Evolutionary conservation across 2,113 vertebrate genomes (phyloP), one percentile per base, ranked within the genome.

Genomic region (Clinocottus analis): DNA sequence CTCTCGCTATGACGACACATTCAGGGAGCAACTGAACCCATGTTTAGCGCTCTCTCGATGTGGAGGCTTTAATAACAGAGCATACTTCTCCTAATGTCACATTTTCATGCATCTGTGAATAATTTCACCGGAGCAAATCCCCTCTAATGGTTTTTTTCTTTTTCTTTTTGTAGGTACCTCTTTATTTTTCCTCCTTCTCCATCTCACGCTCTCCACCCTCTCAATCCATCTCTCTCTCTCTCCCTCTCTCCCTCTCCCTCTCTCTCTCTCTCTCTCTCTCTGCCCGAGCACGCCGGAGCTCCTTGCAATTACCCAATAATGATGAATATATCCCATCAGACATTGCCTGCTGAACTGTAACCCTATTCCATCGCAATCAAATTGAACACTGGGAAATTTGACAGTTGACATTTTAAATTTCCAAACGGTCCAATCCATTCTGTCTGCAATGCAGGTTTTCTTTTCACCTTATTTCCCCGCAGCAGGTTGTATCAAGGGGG

Each of bases 381-480:
- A 93, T 92, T 92, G 87, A 94, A 93, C 92, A 86, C 64, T 23
- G 65, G 66, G 71, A 89, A 81, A 85, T 89, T 78, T 91, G 92
- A 93, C 91, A 91, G 94, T 90, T 94, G 93, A 94, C 93, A 94
- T 94, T 95, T 93, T 72, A 87, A 84, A 85, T 77, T 81, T 90
- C 61, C 79, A 73, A 90, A 83, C 58, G 77, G 63, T 72, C 61
- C 82, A 75, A 87, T 89, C 71, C 65, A 58, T 87, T 72, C 69
- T 66, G 49, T 63, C 75, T 72, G 59, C 74, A 9, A 12, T 64
- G 75, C 62, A 47, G 39, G 2, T 51, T 59, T 65, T 51, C 55
- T 58, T 19, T 33, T 35, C 59, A 25, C 53, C 47, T 59, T 49
- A 29, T n/a, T 31, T 47, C n/a, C 51, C 39, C 4, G 1, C 53